phyloP scores from a whole-genome alignment of 2,888 invertebrate species.

The Dinocampus coccinellae region DNA sequence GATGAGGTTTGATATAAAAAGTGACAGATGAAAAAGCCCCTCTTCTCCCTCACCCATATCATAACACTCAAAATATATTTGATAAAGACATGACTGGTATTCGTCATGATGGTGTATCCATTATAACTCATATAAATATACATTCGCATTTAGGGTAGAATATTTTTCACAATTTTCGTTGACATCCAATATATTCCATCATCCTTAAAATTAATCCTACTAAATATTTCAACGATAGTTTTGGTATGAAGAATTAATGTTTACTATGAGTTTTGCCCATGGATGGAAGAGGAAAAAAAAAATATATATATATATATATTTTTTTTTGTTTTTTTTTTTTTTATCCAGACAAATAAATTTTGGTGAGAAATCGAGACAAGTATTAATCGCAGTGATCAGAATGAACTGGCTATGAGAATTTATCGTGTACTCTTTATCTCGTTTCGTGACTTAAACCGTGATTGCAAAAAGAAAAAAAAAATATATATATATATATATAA shows the following conservation, averaged over 20 bases:
- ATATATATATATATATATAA: too few species aligned
- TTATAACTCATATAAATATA: neutral
- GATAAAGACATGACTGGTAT: slow-evolving; percentile 36
- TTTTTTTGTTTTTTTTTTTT: too few species aligned
- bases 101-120: slow-evolving; percentile 28
- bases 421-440: slow-evolving; percentile 13
- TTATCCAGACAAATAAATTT: neutral
- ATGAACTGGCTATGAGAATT: neutral
- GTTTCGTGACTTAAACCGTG: slow-evolving; percentile 15
- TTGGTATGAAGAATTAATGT: neutral
- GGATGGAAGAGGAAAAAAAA: neutral
- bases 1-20: neutral
- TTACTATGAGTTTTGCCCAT: neutral
- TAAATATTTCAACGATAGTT: neutral
- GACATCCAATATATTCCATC: neutral
- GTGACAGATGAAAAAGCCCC: too few species aligned
- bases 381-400: slow-evolving; percentile 14
- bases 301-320: too few species aligned
- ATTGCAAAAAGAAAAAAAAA: neutral
- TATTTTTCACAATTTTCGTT: neutral
- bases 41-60: too few species aligned
- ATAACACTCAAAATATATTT: slow-evolving; percentile 27
- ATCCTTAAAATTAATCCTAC: neutral
- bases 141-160: neutral
- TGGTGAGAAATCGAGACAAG: slow-evolving; percentile 5